Base-by-base conservation (phyloP, 2,888 invertebrate genomes). In the Stramonita haemastoma region DNA sequence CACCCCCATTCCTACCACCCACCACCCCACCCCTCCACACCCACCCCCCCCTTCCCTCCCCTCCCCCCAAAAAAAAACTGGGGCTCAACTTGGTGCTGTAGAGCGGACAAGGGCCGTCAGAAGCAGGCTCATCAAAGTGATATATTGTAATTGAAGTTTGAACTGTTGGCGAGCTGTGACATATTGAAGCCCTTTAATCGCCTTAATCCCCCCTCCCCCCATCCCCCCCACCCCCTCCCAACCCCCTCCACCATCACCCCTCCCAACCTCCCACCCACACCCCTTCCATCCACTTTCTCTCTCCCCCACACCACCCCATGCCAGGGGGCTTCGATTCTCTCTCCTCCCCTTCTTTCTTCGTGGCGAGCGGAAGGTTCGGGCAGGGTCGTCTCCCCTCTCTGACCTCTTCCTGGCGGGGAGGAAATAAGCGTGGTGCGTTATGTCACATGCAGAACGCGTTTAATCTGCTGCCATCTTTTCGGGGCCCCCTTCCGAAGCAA, bases 81-180 rank as follows among this genome's bases (percentile, higher is more conserved):
- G 11, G 8, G 36, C 26, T 73, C 11, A 32, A 0, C 56, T 2
- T 73, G 19, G 60, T 73, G 77, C 86, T 34, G 32, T 22, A 6
- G 88, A 15, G 81, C 88, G 79, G 85, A 86, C 88, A 90, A 32
- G 36, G 79, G 60, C 90, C 90, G 92, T 92, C 92, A 92, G 86
- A 70, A 84, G 57, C 92, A 92, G 91, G 36, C 89, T 90, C 91
- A 92, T 92, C 91, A 92, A 90, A 87, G 89, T 91, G 92, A 92
- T 92, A 89, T 92, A 92, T 90, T 90, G 92, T 92, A 91, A 92
- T 92, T 92, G 92, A 92, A 92, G 91, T 91, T 91, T 91, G 91
- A 92, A 91, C 92, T 92, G 92, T 91, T 90, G 90, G 87, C 92
- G 91, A 91, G 91, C 91, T 90, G 91, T 91, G 91, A 91, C 92